Conservation (phyloP, 2,797 vertebrate genomes). For the Hippopotamyrus pictus region DNA sequence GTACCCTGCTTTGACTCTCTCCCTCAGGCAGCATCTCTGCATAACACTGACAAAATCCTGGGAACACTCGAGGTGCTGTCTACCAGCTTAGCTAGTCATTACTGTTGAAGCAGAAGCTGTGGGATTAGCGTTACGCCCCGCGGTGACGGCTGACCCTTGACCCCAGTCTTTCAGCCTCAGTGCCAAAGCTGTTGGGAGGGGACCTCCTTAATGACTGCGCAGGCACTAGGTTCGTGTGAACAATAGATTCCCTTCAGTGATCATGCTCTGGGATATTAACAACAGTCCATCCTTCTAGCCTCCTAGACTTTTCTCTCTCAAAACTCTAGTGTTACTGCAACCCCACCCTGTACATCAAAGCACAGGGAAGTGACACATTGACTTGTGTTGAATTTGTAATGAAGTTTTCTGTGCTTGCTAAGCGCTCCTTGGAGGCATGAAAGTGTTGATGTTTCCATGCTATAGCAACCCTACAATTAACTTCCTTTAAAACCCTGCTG, state of each 20-base stretch:
- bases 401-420: neutral
- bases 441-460: neutral
- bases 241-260: neutral
- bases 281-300: neutral
- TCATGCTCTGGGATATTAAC: neutral
- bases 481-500: neutral
- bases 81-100: neutral
- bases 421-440: neutral
- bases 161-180: neutral
- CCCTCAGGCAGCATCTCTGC: neutral
- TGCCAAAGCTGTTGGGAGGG: neutral
- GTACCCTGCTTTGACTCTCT: neutral
- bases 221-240: neutral
- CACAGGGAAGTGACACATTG: neutral
- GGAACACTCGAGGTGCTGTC: neutral
- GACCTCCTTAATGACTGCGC: neutral
- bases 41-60: neutral
- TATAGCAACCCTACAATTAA: neutral
- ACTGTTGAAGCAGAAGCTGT: neutral
- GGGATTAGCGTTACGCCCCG: neutral
- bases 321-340: neutral
- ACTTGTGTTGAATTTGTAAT: neutral
- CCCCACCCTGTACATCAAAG: conserved; percentile 9
- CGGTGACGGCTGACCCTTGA: neutral
- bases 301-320: neutral